Percentiles rank a stretch among this genome's conserved stretches.
phyloP scores from a whole-genome alignment of 1,140 invertebrate species.

The Pissodes strobi region DNA sequence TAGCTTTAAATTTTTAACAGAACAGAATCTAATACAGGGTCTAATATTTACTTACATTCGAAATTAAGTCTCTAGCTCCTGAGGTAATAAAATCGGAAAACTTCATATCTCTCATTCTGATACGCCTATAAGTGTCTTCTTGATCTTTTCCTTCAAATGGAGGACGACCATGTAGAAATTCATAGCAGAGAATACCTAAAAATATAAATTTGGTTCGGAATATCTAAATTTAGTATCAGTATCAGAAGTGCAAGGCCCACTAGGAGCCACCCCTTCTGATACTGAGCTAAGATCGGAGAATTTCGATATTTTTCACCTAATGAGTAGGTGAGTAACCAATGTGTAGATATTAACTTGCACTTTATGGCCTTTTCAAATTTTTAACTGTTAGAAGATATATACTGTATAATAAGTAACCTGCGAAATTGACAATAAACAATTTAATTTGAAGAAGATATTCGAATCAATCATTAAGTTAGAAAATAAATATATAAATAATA shows the following conservation, averaged over 20 bases:
- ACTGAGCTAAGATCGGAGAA: not conserved
- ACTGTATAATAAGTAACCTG: not conserved
- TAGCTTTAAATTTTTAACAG: not conserved
- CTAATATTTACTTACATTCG: conserved; percentile 75
- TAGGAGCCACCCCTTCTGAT: too few species aligned
- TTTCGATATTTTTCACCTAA: not conserved
- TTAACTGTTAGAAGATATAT: not conserved
- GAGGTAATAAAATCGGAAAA: conserved; percentile 75
- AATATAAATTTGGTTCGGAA: too few species aligned
- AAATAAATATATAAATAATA: not conserved
- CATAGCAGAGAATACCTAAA: conserved; percentile 80
- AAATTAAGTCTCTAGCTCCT: conserved; percentile 84
- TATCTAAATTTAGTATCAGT: too few species aligned
- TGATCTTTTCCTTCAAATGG: conserved; percentile 85
- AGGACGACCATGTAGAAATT: conserved; percentile 92
- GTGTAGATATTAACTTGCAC: too few species aligned
- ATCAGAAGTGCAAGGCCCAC: not conserved
- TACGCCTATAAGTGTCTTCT: conserved; percentile 84
- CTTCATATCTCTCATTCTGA: conserved; percentile 71
- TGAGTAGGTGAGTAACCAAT: too few species aligned
- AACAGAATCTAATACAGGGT: not conserved
- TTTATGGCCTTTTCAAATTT: not conserved
- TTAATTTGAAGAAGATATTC: not conserved
- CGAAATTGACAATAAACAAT: not conserved
- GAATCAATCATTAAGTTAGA: not conserved